Evolutionary conservation across 2,113 vertebrate genomes (phyloP).

Genomic region (Beaufortia kweichowensis): DNA sequence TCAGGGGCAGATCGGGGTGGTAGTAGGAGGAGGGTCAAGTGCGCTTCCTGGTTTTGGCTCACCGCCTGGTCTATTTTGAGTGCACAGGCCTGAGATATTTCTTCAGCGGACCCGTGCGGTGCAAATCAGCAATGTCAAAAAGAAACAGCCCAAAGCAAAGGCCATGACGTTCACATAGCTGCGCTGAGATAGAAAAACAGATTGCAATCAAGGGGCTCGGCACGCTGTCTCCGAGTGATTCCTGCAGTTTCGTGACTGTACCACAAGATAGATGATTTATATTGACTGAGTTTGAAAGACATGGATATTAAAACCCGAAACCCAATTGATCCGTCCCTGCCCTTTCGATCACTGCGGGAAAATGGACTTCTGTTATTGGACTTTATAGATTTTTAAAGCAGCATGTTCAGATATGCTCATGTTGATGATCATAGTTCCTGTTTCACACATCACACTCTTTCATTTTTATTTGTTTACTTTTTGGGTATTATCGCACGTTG

Average conservation of each 20-base stretch:
- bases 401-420: slow-evolving; percentile 19
- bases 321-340: slow-evolving; percentile 28
- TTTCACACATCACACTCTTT: background rate
- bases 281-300: slow-evolving; percentile 57
- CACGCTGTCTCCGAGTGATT: slow-evolving; percentile 50
- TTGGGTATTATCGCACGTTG: background rate
- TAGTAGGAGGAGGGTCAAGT: slow-evolving; percentile 56
- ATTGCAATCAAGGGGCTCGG: slow-evolving; percentile 19
- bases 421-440: slow-evolving; percentile 4
- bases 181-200: slow-evolving; percentile 44
- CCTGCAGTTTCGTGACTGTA: background rate
- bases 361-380: slow-evolving; percentile 11
- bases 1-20: slow-evolving; percentile 43
- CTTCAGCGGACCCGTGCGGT: slow-evolving; percentile 57
- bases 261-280: slow-evolving; percentile 18
- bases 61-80: slow-evolving; percentile 69
- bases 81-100: slow-evolving; percentile 63
- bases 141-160: slow-evolving; percentile 53
- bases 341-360: slow-evolving; percentile 45
- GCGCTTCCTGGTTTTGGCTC: slow-evolving; percentile 65
- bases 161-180: slow-evolving; percentile 57
- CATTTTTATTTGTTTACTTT: background rate
- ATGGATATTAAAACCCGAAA: slow-evolving; percentile 53
- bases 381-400: slow-evolving; percentile 25
- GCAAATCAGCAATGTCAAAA: slow-evolving; percentile 60